Evolutionary conservation across 2,113 vertebrate genomes (phyloP), one percentile per base, ranked within the genome.

Genomic region (Macquaria ambigua): DNA sequence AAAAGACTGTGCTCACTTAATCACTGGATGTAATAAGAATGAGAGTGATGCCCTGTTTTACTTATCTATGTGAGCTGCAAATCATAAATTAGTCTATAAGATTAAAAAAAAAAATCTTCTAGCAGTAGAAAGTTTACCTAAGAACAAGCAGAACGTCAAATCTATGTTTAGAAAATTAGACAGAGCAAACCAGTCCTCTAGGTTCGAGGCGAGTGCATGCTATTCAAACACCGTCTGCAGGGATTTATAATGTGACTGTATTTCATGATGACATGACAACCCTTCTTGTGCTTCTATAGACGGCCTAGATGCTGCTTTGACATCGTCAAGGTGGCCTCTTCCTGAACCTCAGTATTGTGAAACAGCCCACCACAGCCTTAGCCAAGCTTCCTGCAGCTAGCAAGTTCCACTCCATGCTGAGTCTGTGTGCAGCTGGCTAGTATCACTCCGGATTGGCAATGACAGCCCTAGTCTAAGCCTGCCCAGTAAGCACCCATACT

Each of bases 341-440:
- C 15, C 67, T 88, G 85, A 93, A 83, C 90, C 61, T 31, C 28
- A 67, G 58, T 31, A 37, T 75, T 83, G 85, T 81, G 85, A 81
- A 86, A 87, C 37, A 82, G 41, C 37, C 34, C 61, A 61, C 48
- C 31, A 14, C 73, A 55, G 71, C 20, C 16, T 82, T 0, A 50
- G 77, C 87, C 62, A 39, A 34, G 59, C 50, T 74, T 83, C 88
- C 82, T 77, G 81, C 63, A 73, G 90, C 80, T 59, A 25, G 76
- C 79, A 68, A 23, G 74, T 71, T 78, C 76, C 80, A 55, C 82
- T 86, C 25, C 87, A 78, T 14, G 82, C 89, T 80, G 80, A 68
- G 84, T 61, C 75, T 77, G 62, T 90, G 74, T 89, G 81, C 88
- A 93, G 85, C 89, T 88, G 88, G 74, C 81, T 56, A 81, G 73